phyloP scores from a whole-genome alignment of 2,113 vertebrate species.

The Leptocoma aspasia region DNA sequence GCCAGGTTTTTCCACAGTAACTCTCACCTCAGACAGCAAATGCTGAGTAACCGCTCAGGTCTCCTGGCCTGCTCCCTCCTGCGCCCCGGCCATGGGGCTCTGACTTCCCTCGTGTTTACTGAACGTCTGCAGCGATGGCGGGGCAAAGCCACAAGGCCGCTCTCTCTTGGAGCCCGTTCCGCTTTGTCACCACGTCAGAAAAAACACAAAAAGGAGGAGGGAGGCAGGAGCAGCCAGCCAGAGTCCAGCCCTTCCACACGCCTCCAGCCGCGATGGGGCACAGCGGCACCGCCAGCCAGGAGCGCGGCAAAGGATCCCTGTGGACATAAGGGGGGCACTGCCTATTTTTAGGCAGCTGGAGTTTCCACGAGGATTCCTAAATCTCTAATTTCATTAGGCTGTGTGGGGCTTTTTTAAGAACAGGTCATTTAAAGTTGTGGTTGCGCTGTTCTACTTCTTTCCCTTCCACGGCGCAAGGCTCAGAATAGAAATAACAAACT shows the following conservation, averaged over 20 bases:
- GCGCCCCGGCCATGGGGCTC: not conserved
- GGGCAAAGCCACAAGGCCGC: constrained; percentile 44
- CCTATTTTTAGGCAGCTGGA: constrained; percentile 58
- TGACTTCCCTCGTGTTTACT: constrained; percentile 49
- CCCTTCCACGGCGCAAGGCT: not conserved
- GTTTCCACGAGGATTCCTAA: constrained; percentile 61
- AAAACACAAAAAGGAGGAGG: not conserved
- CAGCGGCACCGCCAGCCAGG: not conserved
- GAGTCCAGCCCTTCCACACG: not conserved
- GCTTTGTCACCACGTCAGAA: not conserved
- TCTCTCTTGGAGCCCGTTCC: constrained; percentile 25
- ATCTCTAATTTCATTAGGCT: constrained; percentile 60
- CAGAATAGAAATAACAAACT: not conserved
- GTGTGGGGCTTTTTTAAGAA: constrained; percentile 53
- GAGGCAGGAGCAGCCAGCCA: not conserved
- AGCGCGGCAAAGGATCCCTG: not conserved
- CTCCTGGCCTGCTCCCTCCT: not conserved
- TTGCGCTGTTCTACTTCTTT: not conserved
- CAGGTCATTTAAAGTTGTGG: constrained; percentile 43
- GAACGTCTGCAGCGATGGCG: constrained; percentile 38
- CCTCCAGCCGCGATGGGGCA: not conserved
- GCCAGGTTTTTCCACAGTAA: constrained; percentile 66
- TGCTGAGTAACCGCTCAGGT: constrained; percentile 63
- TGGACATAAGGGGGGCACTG: not conserved
- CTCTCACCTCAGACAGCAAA: constrained; percentile 64